A percentile compares a stretch with the other conserved stretches of the same genome.
phyloP scores from a whole-genome alignment of 2,797 vertebrate species.

The Synaphobranchus kaupii region DNA sequence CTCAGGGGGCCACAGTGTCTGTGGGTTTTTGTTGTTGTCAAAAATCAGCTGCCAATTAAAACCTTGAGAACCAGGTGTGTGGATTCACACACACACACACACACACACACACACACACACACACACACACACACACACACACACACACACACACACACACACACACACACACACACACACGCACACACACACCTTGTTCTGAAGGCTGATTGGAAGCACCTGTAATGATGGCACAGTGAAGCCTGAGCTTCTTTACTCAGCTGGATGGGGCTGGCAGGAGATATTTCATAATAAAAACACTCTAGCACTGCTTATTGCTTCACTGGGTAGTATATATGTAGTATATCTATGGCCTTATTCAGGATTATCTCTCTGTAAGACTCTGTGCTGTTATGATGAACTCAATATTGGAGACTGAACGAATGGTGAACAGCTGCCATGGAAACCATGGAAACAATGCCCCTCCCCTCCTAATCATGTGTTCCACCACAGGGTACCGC shows the following conservation, averaged over 20 bases:
- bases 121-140: no score
- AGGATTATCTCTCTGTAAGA: background rate
- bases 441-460: background rate
- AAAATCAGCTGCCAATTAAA: no score
- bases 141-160: no score
- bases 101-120: no score
- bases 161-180: no score
- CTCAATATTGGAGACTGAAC: background rate
- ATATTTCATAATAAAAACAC: background rate
- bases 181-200: no score
- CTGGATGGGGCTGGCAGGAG: background rate
- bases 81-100: no score
- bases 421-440: background rate
- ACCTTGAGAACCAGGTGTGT: no score
- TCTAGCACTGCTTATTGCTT: background rate
- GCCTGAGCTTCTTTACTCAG: background rate
- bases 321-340: no score
- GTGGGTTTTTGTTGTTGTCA: no score
- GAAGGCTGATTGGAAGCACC: background rate
- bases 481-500: conserved; percentile 77
- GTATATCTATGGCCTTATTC: background rate
- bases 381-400: background rate
- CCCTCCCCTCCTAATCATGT: background rate
- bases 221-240: background rate
- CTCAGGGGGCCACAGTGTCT: no score